Percentiles rank a stretch among this genome's conserved stretches.
phyloP scores from a whole-genome alignment of 1,140 invertebrate species.

The Hylaeus volcanicus region DNA sequence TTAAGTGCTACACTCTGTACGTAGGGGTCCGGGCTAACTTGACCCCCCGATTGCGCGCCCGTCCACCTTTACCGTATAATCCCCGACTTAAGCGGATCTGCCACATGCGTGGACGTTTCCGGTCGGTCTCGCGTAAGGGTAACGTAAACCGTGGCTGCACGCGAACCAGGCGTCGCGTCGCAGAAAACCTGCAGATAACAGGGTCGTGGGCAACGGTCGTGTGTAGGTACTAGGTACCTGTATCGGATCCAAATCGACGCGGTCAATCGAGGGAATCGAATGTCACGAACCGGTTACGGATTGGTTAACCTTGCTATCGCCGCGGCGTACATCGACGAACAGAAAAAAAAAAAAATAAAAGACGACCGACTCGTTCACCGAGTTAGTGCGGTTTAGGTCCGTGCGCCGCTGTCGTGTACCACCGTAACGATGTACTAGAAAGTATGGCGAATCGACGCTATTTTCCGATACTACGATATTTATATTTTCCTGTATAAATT shows the following conservation, averaged over 20 bases:
- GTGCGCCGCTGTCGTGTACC: background rate
- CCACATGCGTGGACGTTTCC: conserved; percentile 33
- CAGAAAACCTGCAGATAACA: background rate
- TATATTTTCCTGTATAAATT: too few relatives aligned
- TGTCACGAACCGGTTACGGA: conserved; percentile 52
- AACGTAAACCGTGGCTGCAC: conserved; percentile 23
- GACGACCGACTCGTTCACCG: conserved; percentile 30
- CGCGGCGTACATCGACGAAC: background rate
- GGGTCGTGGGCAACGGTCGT: background rate
- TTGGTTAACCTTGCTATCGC: conserved; percentile 45
- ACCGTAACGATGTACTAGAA: conserved; percentile 1
- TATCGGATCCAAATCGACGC: conserved; percentile 34
- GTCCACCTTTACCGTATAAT: conserved; percentile 39
- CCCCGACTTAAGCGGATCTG: conserved; percentile 34
- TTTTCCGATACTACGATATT: background rate
- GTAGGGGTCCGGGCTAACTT: conserved; percentile 14
- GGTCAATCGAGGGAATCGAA: conserved; percentile 50
- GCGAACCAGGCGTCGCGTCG: background rate
- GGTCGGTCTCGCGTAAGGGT: background rate
- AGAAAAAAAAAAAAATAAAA: conserved; percentile 6
- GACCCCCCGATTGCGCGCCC: conserved; percentile 19
- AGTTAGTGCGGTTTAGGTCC: conserved; percentile 9
- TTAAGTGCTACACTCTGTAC: conserved; percentile 3
- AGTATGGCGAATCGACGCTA: background rate
- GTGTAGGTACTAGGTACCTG: too few relatives aligned